Percentiles rank a stretch among this genome's conserved stretches.
Evolutionary conservation across 2,113 vertebrate species (phyloP).

Genomic region (Cairina moschata): DNA sequence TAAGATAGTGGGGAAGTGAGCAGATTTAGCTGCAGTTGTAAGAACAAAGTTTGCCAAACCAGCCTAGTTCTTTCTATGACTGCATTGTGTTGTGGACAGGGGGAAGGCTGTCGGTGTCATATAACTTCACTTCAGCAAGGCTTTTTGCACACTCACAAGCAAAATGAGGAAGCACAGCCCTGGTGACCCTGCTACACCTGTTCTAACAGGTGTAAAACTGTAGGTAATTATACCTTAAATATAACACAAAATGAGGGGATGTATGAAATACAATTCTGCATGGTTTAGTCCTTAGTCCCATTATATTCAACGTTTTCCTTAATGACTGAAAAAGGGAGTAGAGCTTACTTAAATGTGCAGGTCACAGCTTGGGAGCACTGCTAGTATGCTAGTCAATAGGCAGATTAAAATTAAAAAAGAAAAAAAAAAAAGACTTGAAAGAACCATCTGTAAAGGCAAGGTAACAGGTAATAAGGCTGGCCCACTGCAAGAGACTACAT

Average conservation of each 20-base stretch:
- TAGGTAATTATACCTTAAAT: neutral
- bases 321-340: neutral
- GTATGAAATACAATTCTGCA: neutral
- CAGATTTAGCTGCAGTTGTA: neutral
- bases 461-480: neutral
- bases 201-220: neutral
- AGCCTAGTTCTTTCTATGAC: neutral
- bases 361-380: neutral
- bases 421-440: neutral
- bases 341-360: neutral
- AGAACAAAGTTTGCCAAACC: neutral
- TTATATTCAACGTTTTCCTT: neutral
- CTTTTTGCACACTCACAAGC: neutral
- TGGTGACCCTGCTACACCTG: neutral
- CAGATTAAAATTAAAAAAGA: neutral
- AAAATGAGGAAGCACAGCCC: neutral
- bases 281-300: neutral
- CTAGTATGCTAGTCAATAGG: neutral
- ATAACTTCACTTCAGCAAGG: neutral
- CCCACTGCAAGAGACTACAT: neutral
- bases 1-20: neutral
- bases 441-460: neutral
- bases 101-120: neutral
- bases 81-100: neutral
- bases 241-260: neutral